Evolutionary conservation across 1,140 invertebrate genomes (phyloP).

Genomic region (Arion vulgaris): DNA sequence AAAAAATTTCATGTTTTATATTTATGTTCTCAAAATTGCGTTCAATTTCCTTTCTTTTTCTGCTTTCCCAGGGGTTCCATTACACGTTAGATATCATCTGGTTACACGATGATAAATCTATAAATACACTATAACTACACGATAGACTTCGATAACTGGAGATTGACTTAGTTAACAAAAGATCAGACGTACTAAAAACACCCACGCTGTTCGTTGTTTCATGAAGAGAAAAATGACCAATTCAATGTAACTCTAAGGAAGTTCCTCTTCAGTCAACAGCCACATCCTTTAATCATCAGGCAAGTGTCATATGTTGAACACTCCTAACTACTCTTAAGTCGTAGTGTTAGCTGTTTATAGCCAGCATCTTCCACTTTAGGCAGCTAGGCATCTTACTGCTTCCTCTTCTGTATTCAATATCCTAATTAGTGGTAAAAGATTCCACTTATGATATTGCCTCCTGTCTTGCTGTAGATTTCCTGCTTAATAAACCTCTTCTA

Average conservation of each 20-base stretch:
- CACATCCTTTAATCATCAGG: neutral
- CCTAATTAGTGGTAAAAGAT: conserved; percentile 1
- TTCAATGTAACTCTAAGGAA: neutral
- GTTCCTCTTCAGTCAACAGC: neutral
- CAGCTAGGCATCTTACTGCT: neutral
- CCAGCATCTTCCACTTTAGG: neutral
- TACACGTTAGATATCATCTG: too few species aligned
- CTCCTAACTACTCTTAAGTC: neutral
- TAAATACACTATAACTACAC: too few species aligned
- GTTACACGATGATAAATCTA: too few species aligned
- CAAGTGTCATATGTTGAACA: neutral
- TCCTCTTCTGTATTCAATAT: neutral
- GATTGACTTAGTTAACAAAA: neutral
- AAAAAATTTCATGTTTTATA: too few species aligned
- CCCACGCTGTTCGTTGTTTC: neutral
- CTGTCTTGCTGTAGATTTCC: neutral
- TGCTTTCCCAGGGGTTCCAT: too few species aligned
- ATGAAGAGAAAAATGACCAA: neutral
- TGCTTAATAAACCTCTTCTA: neutral
- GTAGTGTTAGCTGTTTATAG: neutral
- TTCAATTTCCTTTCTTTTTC: too few species aligned
- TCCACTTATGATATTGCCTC: neutral
- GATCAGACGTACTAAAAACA: neutral
- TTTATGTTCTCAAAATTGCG: too few species aligned
- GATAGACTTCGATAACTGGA: too few species aligned